Conservation (phyloP, 2,888 invertebrate genomes). For the Catocala sponsa region DNA sequence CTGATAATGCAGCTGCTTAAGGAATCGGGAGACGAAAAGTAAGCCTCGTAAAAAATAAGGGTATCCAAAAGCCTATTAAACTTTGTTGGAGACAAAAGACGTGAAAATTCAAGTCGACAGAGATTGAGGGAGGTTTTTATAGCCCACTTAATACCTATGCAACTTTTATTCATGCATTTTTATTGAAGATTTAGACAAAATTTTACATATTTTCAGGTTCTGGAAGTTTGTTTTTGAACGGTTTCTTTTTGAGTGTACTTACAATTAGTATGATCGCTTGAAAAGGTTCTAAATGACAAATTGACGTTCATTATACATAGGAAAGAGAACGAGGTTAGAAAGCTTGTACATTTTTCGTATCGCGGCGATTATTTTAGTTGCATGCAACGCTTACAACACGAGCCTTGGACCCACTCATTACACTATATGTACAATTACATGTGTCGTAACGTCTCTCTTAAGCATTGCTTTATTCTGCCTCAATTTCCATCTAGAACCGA, state of each 20-base stretch:
- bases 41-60: constrained; percentile 19
- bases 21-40: constrained; percentile 13
- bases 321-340: constrained; percentile 78
- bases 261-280: constrained; percentile 27
- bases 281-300: constrained; percentile 48
- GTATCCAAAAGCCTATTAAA: constrained; percentile 21
- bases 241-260: not conserved
- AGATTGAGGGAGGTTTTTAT: constrained; percentile 19
- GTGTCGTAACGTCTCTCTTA: constrained; percentile 66
- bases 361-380: constrained; percentile 54
- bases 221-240: not conserved
- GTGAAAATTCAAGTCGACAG: constrained; percentile 24
- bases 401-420: constrained; percentile 70
- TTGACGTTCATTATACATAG: constrained; percentile 51
- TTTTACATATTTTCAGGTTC: not conserved
- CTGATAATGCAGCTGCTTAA: constrained; percentile 28
- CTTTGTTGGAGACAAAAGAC: constrained; percentile 18
- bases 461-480: constrained; percentile 48
- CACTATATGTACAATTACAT: constrained; percentile 64
- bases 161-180: constrained; percentile 13
- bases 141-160: constrained; percentile 6
- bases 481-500: constrained; percentile 29
- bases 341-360: constrained; percentile 68
- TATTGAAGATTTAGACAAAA: not conserved
- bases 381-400: constrained; percentile 71